These are phyloP conservation scores for Temnopleurus reevesii DNA, from an alignment of 53 echinoderm and acorn worm species.

Conservation along the genomic window DNA sequence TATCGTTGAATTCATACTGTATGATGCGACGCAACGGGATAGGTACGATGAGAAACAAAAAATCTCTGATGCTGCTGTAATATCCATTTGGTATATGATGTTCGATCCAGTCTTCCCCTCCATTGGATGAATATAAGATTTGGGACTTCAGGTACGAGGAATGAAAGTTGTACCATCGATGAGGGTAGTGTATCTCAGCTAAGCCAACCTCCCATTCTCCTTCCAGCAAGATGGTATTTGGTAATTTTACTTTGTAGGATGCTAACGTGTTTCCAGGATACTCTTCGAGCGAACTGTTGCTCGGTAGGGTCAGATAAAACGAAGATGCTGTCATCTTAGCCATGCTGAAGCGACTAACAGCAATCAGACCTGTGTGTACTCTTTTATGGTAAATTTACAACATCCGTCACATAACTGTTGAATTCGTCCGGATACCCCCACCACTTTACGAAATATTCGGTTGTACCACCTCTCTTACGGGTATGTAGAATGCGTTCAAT, in stretches of 20 bases:
- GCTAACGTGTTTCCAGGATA: conserved; percentile 59
- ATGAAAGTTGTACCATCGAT: conserved; percentile 53
- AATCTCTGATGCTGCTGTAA: background rate
- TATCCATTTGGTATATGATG: background rate
- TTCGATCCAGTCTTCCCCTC: background rate
- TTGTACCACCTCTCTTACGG: background rate
- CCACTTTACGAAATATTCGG: conserved; percentile 57
- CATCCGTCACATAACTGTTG: conserved; percentile 45
- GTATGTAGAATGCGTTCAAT: conserved; percentile 49
- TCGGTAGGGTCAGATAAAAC: conserved; percentile 58
- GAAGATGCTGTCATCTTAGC: conserved; percentile 42
- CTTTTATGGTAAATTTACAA: background rate
- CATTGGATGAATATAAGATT: background rate
- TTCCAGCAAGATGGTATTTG: background rate
- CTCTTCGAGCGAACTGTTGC: conserved; percentile 48
- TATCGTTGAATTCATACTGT: background rate
- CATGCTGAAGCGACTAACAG: conserved; percentile 14
- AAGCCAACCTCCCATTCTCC: conserved; percentile 39
- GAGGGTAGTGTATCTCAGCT: conserved; percentile 56
- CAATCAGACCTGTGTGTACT: background rate
- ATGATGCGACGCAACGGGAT: background rate
- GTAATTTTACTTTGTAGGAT: conserved; percentile 21
- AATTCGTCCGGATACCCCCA: conserved; percentile 57
- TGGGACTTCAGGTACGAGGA: background rate
- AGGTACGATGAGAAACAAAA: background rate